Evolutionary conservation across 2,797 vertebrate genomes (phyloP).

Genomic region (Sebastiscus albofasciatus): DNA sequence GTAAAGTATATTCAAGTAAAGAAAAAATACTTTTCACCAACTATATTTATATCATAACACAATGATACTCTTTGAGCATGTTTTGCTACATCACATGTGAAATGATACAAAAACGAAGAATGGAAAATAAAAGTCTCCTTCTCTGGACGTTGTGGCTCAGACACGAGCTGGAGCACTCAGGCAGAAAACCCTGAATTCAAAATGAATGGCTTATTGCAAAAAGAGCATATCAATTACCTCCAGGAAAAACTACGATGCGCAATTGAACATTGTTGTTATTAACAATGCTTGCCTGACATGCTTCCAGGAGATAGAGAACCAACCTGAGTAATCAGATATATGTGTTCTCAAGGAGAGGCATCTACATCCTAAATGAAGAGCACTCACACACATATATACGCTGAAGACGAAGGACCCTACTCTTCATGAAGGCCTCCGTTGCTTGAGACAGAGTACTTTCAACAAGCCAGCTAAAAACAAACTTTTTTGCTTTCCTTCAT

Average conservation of each 20-base stretch:
- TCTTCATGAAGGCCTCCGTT: conserved; percentile 51
- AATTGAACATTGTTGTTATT: conserved; percentile 1
- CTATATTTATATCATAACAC: too few species aligned
- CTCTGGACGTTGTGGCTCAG: not conserved
- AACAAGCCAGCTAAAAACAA: conserved; percentile 47
- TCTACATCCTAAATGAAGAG: conserved; percentile 72
- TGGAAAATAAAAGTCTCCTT: not conserved
- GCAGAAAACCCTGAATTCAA: conserved; percentile 3
- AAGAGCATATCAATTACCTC: conserved; percentile 48
- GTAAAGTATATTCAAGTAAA: too few species aligned
- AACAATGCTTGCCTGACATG: conserved; percentile 9
- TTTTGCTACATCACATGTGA: too few species aligned
- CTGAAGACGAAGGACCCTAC: conserved; percentile 23
- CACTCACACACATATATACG: conserved; percentile 26
- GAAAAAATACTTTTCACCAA: too few species aligned
- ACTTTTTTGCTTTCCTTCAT: conserved; percentile 55
- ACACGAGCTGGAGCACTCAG: not conserved
- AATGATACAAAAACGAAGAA: not conserved
- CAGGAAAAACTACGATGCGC: not conserved
- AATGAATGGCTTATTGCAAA: conserved; percentile 38
- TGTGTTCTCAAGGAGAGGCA: conserved; percentile 53
- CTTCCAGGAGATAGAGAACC: conserved; percentile 35
- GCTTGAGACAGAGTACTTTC: conserved; percentile 49
- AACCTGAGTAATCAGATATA: conserved; percentile 65
- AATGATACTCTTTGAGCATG: too few species aligned